Conservation (phyloP, 2,888 invertebrate species). For the Apodemia zela region DNA sequence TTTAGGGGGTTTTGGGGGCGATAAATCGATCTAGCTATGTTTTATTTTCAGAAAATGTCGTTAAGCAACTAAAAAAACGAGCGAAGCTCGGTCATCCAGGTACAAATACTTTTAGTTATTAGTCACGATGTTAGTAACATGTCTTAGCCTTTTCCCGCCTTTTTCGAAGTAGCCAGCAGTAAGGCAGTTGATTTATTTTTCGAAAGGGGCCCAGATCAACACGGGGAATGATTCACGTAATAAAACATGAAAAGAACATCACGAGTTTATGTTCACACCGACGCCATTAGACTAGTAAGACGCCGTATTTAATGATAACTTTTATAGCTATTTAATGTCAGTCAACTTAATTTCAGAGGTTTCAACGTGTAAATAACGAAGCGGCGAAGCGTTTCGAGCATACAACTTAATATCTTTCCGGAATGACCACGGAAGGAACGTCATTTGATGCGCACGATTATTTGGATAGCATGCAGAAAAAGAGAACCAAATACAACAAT, state of each 20-base stretch:
- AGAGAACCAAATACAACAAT: neutral
- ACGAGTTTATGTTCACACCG: neutral
- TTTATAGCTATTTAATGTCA: neutral
- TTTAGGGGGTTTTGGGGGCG: too few species aligned
- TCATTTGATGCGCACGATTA: constrained; percentile 34
- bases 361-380: constrained; percentile 2
- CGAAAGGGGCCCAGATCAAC: too few species aligned
- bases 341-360: constrained; percentile 5
- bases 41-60: too few species aligned
- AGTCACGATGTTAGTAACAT: too few species aligned
- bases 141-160: too few species aligned
- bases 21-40: too few species aligned
- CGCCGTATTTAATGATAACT: neutral
- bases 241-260: neutral
- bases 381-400: constrained; percentile 30
- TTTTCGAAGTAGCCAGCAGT: too few species aligned
- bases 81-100: too few species aligned
- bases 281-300: neutral
- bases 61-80: too few species aligned
- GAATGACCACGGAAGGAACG: constrained; percentile 32
- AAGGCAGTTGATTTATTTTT: too few species aligned
- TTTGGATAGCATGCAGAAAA: constrained; percentile 32
- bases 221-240: too few species aligned
- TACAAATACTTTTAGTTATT: too few species aligned
- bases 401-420: constrained; percentile 37